These are phyloP conservation scores for Anthopleura xanthogrammica DNA, from an alignment of 92 coral and sea anemone species.

Conservation along the genomic window DNA sequence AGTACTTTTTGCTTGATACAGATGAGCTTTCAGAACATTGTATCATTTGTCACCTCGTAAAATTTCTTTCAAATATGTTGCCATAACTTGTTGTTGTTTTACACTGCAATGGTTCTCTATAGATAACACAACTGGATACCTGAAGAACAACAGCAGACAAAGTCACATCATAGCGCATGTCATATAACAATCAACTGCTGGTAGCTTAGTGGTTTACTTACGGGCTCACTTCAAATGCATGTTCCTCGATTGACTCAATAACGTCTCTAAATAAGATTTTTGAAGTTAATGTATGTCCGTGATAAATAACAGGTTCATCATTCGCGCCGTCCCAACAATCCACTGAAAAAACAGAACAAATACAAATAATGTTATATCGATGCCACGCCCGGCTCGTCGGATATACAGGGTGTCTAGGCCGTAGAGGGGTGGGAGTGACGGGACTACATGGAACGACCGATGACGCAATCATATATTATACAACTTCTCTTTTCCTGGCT, in stretches of 20 bases:
- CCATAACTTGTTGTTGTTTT: constrained; percentile 93
- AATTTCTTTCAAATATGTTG: constrained; percentile 78
- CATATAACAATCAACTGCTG: not conserved
- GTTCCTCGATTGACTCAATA: constrained; percentile 76
- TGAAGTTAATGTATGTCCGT: constrained; percentile 91
- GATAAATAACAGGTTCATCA: constrained; percentile 93
- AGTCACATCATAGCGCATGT: not conserved
- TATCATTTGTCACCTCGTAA: constrained; percentile 62
- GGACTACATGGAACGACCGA: too few relatives aligned
- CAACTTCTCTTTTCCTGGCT: too few relatives aligned
- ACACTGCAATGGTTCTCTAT: constrained; percentile 96
- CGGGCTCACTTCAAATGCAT: constrained; percentile 85
- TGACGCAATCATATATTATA: too few relatives aligned
- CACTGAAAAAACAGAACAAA: constrained; percentile 52
- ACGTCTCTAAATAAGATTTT: constrained; percentile 87
- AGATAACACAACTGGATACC: constrained; percentile 86
- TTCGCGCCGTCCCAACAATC: constrained; percentile 98
- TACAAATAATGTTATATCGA: not conserved
- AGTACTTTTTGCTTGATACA: not conserved
- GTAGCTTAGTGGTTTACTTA: constrained; percentile 36
- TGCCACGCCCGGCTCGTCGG: too few relatives aligned
- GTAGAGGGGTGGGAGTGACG: too few relatives aligned
- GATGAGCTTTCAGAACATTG: not conserved
- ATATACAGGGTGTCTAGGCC: too few relatives aligned
- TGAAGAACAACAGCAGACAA: constrained; percentile 17